phyloP scores from a whole-genome alignment of 2,888 invertebrate species.

The Torymus texanus region DNA sequence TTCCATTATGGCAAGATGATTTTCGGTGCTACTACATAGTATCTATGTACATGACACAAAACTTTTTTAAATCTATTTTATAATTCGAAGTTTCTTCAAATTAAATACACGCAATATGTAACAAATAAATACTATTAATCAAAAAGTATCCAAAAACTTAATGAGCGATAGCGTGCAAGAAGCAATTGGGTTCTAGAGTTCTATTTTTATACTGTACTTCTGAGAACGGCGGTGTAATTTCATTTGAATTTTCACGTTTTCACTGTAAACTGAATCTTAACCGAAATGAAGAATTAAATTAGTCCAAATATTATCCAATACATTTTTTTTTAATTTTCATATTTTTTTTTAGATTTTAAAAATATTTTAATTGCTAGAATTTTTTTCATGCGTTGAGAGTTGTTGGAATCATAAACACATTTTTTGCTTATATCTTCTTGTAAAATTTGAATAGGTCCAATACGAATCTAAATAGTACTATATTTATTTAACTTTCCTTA shows the following conservation, averaged over 20 bases:
- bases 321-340: too few species aligned
- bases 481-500: too few species aligned
- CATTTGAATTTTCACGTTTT: not conserved
- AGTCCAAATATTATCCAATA: too few species aligned
- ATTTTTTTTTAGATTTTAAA: too few species aligned
- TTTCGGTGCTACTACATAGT: too few species aligned
- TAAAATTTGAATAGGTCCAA: too few species aligned
- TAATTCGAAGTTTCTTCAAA: constrained; percentile 4
- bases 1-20: too few species aligned
- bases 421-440: too few species aligned
- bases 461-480: too few species aligned
- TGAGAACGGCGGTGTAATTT: not conserved
- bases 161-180: constrained; percentile 40
- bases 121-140: not conserved
- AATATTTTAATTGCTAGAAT: not conserved
- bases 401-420: too few species aligned
- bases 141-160: constrained; percentile 44
- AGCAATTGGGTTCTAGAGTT: constrained; percentile 27
- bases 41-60: too few species aligned
- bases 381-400: not conserved
- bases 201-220: not conserved
- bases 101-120: not conserved
- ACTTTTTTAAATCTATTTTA: not conserved
- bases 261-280: not conserved
- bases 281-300: not conserved